phyloP scores from a whole-genome alignment of 2,888 invertebrate species.

The Andricus curvator region DNA sequence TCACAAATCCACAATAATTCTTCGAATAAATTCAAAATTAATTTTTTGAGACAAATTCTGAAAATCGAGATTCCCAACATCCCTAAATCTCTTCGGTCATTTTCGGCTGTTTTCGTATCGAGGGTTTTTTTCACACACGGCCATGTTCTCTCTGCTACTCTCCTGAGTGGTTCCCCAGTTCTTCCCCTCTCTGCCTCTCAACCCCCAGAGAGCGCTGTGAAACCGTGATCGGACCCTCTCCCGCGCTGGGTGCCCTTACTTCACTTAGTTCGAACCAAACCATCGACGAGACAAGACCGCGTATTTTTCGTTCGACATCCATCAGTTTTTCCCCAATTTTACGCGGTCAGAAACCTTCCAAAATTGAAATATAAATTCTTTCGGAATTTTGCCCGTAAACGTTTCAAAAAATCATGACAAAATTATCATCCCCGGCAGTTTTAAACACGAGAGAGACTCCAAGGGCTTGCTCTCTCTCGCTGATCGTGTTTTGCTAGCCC shows the following conservation, averaged over 20 bases:
- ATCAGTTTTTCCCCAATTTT: neutral
- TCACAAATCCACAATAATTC: neutral
- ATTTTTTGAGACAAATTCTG: neutral
- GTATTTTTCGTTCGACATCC: neutral
- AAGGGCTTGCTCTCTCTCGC: neutral
- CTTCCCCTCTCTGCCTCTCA: neutral
- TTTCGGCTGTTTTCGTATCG: conserved; percentile 12
- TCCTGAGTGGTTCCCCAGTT: neutral
- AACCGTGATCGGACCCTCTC: conserved; percentile 25
- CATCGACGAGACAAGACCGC: neutral
- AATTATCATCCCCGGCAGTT: neutral
- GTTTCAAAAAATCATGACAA: neutral
- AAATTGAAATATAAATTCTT: neutral
- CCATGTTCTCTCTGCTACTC: conserved; percentile 7
- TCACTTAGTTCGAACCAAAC: conserved; percentile 7
- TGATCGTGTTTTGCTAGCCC: neutral
- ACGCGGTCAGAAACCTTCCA: neutral
- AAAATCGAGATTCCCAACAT: neutral
- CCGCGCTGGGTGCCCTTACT: conserved; percentile 30
- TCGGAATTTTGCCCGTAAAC: neutral
- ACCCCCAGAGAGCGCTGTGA: neutral
- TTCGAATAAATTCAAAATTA: neutral
- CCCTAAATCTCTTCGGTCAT: conserved; percentile 2
- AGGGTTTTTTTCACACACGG: conserved; percentile 20
- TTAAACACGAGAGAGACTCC: neutral